Conservation (phyloP, 2,888 invertebrate genomes). For the Melanotus villosus region DNA sequence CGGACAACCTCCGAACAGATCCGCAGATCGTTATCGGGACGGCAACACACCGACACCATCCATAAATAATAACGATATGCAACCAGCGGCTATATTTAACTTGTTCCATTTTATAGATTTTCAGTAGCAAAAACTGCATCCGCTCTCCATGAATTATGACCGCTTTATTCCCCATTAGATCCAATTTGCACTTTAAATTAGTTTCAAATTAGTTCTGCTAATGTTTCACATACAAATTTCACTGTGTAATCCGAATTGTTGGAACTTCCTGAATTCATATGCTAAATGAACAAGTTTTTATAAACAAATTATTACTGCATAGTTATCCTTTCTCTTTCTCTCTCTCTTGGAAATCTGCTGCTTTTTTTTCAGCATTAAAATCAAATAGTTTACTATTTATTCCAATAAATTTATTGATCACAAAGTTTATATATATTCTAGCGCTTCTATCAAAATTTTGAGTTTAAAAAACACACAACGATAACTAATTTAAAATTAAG, state of each 20-base stretch:
- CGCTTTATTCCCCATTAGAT: conserved; percentile 51
- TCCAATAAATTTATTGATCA: too few species aligned
- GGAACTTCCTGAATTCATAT: background rate
- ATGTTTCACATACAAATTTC: conserved; percentile 35
- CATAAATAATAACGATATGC: conserved; percentile 54
- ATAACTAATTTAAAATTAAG: too few species aligned
- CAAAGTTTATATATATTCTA: too few species aligned
- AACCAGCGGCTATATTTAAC: conserved; percentile 44
- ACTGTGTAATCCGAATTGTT: conserved; percentile 1
- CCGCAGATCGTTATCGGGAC: conserved; percentile 54
- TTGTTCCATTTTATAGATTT: conserved; percentile 51
- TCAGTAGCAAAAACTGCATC: conserved; percentile 48
- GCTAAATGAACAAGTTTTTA: background rate
- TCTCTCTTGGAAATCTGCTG: too few species aligned
- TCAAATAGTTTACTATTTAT: too few species aligned
- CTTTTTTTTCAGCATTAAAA: too few species aligned
- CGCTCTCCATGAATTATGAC: conserved; percentile 47
- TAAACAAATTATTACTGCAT: too few species aligned
- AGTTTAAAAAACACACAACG: too few species aligned
- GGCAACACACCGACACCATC: conserved; percentile 47
- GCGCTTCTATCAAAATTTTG: too few species aligned
- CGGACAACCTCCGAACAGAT: conserved; percentile 57
- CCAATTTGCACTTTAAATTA: conserved; percentile 53
- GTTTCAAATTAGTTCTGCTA: conserved; percentile 38
- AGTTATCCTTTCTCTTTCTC: too few species aligned